These are phyloP conservation scores for Porites rus DNA, from an alignment of 92 coral and sea anemone genomes.

Conservation along the genomic window DNA sequence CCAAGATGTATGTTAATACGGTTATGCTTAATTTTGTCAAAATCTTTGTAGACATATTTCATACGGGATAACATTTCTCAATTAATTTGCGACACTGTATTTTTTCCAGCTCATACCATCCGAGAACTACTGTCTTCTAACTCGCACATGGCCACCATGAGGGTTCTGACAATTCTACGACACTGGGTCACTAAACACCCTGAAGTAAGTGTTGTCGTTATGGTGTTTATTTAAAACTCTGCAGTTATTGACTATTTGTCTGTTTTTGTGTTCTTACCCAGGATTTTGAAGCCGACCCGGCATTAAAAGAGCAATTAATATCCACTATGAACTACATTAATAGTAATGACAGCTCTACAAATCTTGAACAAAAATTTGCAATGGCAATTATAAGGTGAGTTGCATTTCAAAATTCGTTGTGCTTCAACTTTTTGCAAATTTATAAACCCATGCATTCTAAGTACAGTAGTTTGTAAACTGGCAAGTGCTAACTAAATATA, in stretches of 20 bases:
- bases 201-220: conserved; percentile 66
- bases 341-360: conserved; percentile 73
- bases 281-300: conserved; percentile 80
- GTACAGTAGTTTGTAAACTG: too few species aligned
- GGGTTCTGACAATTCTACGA: conserved; percentile 90
- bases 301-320: conserved; percentile 71
- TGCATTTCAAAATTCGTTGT: too few species aligned
- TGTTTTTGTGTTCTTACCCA: conserved; percentile 12
- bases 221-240: neutral
- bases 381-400: conserved; percentile 79
- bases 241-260: neutral
- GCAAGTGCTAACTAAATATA: too few species aligned
- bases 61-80: too few species aligned
- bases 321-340: conserved; percentile 75
- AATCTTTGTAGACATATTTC: too few species aligned
- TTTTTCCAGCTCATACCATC: conserved; percentile 76
- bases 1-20: too few species aligned
- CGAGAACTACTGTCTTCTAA: conserved; percentile 82
- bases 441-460: too few species aligned
- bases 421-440: too few species aligned
- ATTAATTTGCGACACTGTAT: neutral
- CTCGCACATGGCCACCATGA: conserved; percentile 87
- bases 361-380: conserved; percentile 84
- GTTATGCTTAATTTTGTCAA: too few species aligned
- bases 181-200: conserved; percentile 98